phyloP scores from a whole-genome alignment of 2,888 invertebrate genomes.

The Diplolepis rosae region DNA sequence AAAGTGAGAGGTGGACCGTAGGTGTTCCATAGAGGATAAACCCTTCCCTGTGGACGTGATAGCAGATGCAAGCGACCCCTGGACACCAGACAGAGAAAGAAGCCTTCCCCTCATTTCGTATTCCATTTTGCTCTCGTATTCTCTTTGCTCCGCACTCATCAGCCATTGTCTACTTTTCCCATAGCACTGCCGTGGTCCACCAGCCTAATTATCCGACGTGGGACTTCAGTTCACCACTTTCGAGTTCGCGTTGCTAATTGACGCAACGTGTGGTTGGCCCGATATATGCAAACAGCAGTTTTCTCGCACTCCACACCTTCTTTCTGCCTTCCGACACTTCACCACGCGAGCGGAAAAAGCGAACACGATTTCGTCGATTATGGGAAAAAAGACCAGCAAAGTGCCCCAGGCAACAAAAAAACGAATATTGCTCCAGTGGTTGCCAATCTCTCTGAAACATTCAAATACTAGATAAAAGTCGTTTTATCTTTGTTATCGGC shows the following conservation, averaged over 20 bases:
- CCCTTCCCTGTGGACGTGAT: conserved; percentile 48
- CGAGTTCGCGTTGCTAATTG: conserved; percentile 54
- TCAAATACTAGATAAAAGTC: background rate
- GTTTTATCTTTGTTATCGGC: too few relatives aligned
- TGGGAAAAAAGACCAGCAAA: conserved; percentile 15
- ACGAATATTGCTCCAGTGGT: background rate
- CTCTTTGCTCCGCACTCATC: conserved; percentile 64
- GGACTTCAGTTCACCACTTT: conserved; percentile 41
- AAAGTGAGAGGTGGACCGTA: conserved; percentile 49
- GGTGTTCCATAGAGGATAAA: conserved; percentile 48
- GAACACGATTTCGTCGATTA: conserved; percentile 29
- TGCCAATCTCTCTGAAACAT: background rate
- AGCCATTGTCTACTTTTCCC: conserved; percentile 68
- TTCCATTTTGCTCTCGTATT: conserved; percentile 70
- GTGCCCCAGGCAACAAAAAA: conserved; percentile 17
- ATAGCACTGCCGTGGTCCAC: conserved; percentile 48
- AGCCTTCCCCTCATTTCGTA: conserved; percentile 67
- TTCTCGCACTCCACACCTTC: conserved; percentile 13
- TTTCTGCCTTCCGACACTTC: background rate
- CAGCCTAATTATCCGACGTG: conserved; percentile 53
- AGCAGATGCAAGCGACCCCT: conserved; percentile 52
- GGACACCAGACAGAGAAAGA: conserved; percentile 52
- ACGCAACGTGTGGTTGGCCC: conserved; percentile 44
- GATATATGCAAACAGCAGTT: conserved; percentile 44
- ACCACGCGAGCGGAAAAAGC: conserved; percentile 20